Percentiles rank a stretch among this genome's conserved stretches.
phyloP scores from a whole-genome alignment of 2,888 invertebrate species.

The Phyllotreta cruciferae region DNA sequence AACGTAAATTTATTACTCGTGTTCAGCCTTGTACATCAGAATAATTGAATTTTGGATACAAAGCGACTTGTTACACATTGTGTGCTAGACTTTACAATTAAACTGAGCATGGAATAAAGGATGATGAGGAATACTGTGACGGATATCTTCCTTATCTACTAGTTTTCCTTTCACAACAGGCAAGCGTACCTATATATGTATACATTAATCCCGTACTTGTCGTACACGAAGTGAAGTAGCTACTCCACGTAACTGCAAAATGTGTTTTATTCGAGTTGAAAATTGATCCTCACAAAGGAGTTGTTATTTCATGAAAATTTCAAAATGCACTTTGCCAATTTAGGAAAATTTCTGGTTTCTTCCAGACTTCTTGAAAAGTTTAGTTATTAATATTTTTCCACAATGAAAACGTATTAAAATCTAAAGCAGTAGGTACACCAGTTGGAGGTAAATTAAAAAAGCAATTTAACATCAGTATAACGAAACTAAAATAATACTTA shows the following conservation, averaged over 20 bases:
- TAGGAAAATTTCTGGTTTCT: too few species aligned
- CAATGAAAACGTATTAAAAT: too few species aligned
- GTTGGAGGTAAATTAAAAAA: too few species aligned
- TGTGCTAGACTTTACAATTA: slow-evolving; percentile 31
- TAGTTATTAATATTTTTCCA: too few species aligned
- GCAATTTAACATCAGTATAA: too few species aligned
- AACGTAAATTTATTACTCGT: slow-evolving; percentile 27
- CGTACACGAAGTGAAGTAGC: not conserved
- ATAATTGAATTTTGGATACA: slow-evolving; percentile 32
- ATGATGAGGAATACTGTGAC: slow-evolving; percentile 27
- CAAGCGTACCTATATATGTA: not conserved
- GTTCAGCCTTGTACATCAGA: slow-evolving; percentile 30
- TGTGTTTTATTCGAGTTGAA: slow-evolving; percentile 16
- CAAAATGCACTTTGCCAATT: not conserved
- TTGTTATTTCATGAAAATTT: slow-evolving; percentile 1
- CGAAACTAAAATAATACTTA: too few species aligned
- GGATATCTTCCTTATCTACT: slow-evolving; percentile 24
- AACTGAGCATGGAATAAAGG: slow-evolving; percentile 29
- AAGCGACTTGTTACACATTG: slow-evolving; percentile 35
- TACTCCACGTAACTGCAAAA: not conserved
- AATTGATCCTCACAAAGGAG: slow-evolving; percentile 5
- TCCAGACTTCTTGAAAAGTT: too few species aligned
- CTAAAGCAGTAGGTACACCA: too few species aligned
- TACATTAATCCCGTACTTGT: slow-evolving; percentile 20
- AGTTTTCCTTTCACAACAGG: slow-evolving; percentile 18